These are phyloP conservation scores for Rotaria sp. DNA, from an alignment of 2,888 invertebrate genomes.

Conservation along the genomic window DNA sequence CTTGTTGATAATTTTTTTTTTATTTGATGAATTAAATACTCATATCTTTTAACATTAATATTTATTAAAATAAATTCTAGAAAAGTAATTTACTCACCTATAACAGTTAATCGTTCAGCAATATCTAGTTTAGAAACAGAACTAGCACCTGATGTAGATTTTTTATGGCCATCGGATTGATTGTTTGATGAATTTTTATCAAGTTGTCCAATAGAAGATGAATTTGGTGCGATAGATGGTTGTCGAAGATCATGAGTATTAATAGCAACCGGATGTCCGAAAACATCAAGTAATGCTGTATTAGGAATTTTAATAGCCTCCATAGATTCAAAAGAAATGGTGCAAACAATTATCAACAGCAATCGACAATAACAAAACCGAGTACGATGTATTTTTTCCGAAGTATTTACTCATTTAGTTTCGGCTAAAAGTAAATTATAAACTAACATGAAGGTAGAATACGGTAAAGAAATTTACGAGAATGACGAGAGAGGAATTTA, in stretches of 20 bases:
- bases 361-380: background rate
- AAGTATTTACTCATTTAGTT: background rate
- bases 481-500: background rate
- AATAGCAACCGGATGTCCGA: conserved; percentile 28
- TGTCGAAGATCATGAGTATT: conserved; percentile 34
- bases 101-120: background rate
- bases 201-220: background rate
- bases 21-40: too few relatives aligned
- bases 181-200: conserved; percentile 11
- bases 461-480: background rate
- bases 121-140: background rate
- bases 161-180: background rate
- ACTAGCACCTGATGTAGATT: background rate
- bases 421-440: background rate
- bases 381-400: background rate
- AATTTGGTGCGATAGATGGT: background rate
- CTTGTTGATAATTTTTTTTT: too few relatives aligned
- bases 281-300: conserved; percentile 31
- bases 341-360: background rate
- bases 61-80: too few relatives aligned
- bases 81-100: background rate
- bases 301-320: conserved; percentile 39
- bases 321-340: background rate
- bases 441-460: background rate
- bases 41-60: too few relatives aligned